These are phyloP conservation scores for Zaprionus davidi DNA, from an alignment of 1,140 invertebrate species.

Conservation along the genomic window DNA sequence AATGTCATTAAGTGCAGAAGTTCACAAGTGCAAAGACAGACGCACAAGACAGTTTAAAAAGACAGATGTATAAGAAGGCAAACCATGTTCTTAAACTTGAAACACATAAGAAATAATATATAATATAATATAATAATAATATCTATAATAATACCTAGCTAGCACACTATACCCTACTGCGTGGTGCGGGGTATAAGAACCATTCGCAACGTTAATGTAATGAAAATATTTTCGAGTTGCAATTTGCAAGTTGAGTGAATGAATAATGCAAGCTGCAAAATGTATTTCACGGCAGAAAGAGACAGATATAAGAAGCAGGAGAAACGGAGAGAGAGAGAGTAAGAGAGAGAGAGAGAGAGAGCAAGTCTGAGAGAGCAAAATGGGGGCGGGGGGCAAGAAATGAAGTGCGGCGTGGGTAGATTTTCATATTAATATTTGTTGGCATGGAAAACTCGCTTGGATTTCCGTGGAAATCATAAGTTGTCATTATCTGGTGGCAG, in stretches of 20 bases:
- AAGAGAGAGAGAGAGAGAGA: not conserved
- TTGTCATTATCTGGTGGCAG: not conserved
- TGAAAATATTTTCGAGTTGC: conserved; percentile 18
- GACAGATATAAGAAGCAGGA: not conserved
- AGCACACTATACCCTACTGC: not conserved
- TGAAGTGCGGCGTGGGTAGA: not conserved
- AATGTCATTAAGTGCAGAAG: too few species aligned
- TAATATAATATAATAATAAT: too few species aligned
- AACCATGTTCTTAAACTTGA: too few species aligned
- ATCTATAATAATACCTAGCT: not conserved
- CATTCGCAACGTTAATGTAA: conserved; percentile 15
- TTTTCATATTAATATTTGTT: not conserved
- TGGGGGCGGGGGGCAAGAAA: too few species aligned
- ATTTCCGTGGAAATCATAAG: not conserved
- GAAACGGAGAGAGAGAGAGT: not conserved
- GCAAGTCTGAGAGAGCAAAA: not conserved
- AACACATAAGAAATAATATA: too few species aligned
- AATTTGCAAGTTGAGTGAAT: conserved; percentile 11
- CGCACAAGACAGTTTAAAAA: too few species aligned
- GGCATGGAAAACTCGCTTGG: not conserved
- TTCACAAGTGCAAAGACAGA: too few species aligned
- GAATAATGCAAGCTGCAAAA: conserved; percentile 6
- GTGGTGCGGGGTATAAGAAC: not conserved
- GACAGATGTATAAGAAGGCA: too few species aligned
- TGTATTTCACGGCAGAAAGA: conserved; percentile 4